Evolutionary conservation across 2,797 vertebrate species (phyloP).

Genomic region (Moxostoma hubbsi): DNA sequence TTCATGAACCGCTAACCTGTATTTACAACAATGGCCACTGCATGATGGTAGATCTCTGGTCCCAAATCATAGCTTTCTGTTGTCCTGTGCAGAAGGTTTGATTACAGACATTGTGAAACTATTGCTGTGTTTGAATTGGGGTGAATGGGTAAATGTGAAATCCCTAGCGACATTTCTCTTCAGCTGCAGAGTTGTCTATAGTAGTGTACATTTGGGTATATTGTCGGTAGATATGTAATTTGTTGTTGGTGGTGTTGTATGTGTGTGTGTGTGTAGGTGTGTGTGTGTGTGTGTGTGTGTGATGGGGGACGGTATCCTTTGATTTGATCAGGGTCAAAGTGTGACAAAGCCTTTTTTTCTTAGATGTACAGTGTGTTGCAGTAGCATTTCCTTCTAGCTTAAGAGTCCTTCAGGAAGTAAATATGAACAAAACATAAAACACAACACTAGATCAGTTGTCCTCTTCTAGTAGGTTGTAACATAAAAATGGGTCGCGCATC

Average conservation of each 20-base stretch:
- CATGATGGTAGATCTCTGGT: neutral
- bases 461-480: no score
- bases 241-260: neutral
- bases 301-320: constrained; percentile 9
- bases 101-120: constrained; percentile 62
- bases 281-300: no score
- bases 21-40: neutral
- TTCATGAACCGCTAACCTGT: constrained; percentile 1
- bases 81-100: constrained; percentile 35
- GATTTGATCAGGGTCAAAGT: constrained; percentile 35
- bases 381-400: neutral
- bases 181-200: neutral
- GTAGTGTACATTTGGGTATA: constrained; percentile 2
- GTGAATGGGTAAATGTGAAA: constrained; percentile 53
- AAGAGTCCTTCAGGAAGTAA: neutral
- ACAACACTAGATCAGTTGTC: no score
- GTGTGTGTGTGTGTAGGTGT: no score
- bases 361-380: neutral
- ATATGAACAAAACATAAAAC: no score
- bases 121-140: constrained; percentile 50
- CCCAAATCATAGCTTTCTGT: constrained; percentile 25
- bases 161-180: neutral
- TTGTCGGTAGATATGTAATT: constrained; percentile 29
- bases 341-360: constrained; percentile 19
- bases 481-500: no score